phyloP scores from a whole-genome alignment of 2,888 invertebrate genomes.

The Colletes collaris region DNA sequence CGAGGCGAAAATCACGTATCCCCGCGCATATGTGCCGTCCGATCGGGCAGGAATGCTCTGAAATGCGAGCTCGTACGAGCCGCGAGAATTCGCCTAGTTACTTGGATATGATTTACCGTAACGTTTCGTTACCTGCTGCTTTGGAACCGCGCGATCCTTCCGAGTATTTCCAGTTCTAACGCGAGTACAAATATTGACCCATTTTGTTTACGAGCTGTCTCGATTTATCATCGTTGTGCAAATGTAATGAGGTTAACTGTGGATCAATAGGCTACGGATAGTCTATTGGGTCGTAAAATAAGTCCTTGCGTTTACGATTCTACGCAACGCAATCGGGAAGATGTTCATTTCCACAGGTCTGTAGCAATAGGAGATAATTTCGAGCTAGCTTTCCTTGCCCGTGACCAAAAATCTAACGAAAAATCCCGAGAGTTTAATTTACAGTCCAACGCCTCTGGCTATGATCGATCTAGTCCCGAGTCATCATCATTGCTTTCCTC shows the following conservation, averaged over 20 bases:
- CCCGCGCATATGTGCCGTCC: slow-evolving; percentile 3
- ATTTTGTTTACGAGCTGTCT: background rate
- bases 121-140: background rate
- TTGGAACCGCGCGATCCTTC: background rate
- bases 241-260: slow-evolving; percentile 1
- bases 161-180: background rate
- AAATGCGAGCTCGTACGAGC: slow-evolving; percentile 25
- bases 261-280: slow-evolving; percentile 5
- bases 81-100: slow-evolving; percentile 2
- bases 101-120: slow-evolving; percentile 16
- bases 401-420: background rate
- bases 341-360: too few relatives aligned
- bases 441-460: background rate
- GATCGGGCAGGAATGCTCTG: background rate
- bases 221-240: background rate
- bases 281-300: background rate
- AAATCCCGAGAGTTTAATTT: background rate
- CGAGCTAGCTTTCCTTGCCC: too few relatives aligned
- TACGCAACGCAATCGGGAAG: background rate
- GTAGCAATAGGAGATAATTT: too few relatives aligned
- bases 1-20: slow-evolving; percentile 43
- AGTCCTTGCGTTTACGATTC: slow-evolving; percentile 1
- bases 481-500: background rate
- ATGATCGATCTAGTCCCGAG: background rate
- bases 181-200: background rate